Base-by-base conservation (phyloP, 2,113 vertebrate genomes). In the Catagonus wagneri region DNA sequence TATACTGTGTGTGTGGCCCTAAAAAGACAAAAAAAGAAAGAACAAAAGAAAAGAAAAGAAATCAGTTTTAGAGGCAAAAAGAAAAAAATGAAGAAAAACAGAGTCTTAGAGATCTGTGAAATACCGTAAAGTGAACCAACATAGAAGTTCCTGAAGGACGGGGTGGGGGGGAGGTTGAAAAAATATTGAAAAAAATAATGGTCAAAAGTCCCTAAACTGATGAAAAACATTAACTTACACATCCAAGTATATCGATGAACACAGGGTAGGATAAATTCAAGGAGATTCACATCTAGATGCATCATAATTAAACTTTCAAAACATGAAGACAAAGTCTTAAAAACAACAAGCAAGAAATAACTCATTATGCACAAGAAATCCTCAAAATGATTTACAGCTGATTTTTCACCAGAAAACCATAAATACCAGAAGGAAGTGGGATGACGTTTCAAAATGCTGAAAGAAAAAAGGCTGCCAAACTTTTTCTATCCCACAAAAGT, bases 161-260 rank as follows among this genome's bases (percentile, higher is more conserved):
- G 60, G 17, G n/a, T 23, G 4, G 19, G 22, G 6, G 7, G 69
- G 23, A n/a, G n/a, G n/a, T n/a, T n/a, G n/a, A 87, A 92, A 92
- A 6, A 29, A 83, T 88, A 92, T 66, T 87, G 34, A 87, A 60
- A 54, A 89, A 89, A 90, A 74, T 74, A 76, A 58, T 65, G 52
- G 44, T 27, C 7, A 2, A 65, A 61, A 34, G 66, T 25, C 39
- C 2, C 15, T 34, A 81, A 69, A 88, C 79, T 93, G 44, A 52
- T 72, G n/a, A 61, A 85, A 85, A 93, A 50, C 60, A 52, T 79
- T 81, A 71, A n/a, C 12, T 10, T 34, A 56, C 20, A 85, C 11
- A 85, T 56, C 52, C 7, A 83, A 52, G 58, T 34, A 72, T 23
- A 44, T 84, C 39, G 60, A 11, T 74, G 34, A 52, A 78, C 4